Conservation (phyloP, 2,888 invertebrate genomes). For the Heterodera filipjevi region DNA sequence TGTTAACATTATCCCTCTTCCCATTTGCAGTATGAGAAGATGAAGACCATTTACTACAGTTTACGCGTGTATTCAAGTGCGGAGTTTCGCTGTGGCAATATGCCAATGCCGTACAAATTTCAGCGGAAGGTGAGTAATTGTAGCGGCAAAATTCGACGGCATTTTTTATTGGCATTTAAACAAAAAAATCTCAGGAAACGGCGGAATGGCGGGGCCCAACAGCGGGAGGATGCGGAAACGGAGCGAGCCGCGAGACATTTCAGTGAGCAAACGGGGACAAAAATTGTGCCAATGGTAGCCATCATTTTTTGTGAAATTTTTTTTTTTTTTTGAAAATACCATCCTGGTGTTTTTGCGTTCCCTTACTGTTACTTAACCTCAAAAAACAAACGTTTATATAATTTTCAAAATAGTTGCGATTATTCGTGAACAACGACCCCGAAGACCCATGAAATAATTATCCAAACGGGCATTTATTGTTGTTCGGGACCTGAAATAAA, state of each 20-base stretch:
- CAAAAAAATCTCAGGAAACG: constrained; percentile 56
- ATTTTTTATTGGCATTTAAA: background rate
- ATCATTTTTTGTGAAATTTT: too few relatives aligned
- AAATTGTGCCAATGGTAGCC: too few relatives aligned
- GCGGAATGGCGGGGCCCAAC: constrained; percentile 79
- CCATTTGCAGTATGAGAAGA: constrained; percentile 80
- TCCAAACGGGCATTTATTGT: too few relatives aligned
- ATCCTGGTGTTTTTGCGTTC: too few relatives aligned
- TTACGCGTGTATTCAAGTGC: constrained; percentile 83
- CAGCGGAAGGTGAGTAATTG: constrained; percentile 66
- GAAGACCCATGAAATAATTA: too few relatives aligned
- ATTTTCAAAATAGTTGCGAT: too few relatives aligned
- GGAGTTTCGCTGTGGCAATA: constrained; percentile 78
- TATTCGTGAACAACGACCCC: too few relatives aligned
- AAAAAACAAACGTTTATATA: too few relatives aligned
- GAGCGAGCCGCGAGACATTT: constrained; percentile 65
- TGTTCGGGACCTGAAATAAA: too few relatives aligned
- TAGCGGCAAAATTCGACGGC: background rate
- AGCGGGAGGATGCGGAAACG: constrained; percentile 89
- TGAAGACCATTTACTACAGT: constrained; percentile 85
- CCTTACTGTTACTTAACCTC: too few relatives aligned
- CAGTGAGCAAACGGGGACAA: constrained; percentile 23
- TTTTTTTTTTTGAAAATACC: too few relatives aligned
- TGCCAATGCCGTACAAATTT: constrained; percentile 75
- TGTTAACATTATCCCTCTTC: constrained; percentile 24